These are phyloP conservation scores for Chascanopsetta lugubris DNA, from an alignment of 2,113 vertebrate species.

Conservation along the genomic window DNA sequence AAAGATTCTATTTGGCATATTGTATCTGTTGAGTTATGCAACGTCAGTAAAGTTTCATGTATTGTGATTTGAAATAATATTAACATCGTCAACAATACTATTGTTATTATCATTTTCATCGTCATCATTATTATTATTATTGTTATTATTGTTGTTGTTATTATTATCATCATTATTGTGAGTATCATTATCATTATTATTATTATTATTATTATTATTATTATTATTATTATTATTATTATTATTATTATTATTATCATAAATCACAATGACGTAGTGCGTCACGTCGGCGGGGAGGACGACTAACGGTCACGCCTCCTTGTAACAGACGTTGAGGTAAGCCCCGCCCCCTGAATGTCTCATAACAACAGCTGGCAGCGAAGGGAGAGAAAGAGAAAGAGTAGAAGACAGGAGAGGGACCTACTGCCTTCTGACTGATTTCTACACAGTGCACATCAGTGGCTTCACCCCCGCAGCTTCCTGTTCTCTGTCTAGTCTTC, in stretches of 20 bases:
- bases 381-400: slow-evolving; percentile 6
- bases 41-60: too few species aligned
- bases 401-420: slow-evolving; percentile 8
- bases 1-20: too few species aligned
- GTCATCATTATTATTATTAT: too few species aligned
- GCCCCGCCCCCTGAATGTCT: slow-evolving; percentile 53
- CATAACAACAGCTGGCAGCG: slow-evolving; percentile 61
- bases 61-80: too few species aligned
- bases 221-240: not conserved
- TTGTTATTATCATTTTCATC: too few species aligned
- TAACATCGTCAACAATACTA: too few species aligned
- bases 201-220: not conserved
- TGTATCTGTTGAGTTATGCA: too few species aligned
- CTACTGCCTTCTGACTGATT: slow-evolving; percentile 29
- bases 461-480: slow-evolving; percentile 16
- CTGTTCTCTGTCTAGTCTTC: not conserved
- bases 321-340: slow-evolving; percentile 7
- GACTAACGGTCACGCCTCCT: slow-evolving; percentile 42
- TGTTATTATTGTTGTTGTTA: too few species aligned
- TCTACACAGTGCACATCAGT: slow-evolving; percentile 21
- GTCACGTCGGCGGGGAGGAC: slow-evolving; percentile 50
- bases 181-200: too few species aligned
- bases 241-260: not conserved
- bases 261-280: not conserved
- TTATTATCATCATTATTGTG: too few species aligned